Base-by-base conservation (phyloP, 1,140 invertebrate species). In the Drosophila leontia region DNA sequence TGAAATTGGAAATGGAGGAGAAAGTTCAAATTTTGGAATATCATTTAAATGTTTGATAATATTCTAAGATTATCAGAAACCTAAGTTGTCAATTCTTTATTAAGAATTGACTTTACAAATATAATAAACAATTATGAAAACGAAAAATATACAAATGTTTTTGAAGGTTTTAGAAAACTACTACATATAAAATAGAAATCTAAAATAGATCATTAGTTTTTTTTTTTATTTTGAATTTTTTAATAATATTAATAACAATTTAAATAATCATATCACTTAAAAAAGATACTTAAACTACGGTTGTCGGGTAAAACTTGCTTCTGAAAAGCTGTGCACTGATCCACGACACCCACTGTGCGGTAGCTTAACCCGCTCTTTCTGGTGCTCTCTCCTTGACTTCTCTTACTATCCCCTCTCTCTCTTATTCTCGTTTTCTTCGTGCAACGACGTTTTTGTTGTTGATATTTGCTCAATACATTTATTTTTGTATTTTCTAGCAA, bases 391-490 rank as follows among this genome's bases (percentile, higher is more conserved):
- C 59, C 39, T 19, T 42, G 34, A 53, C 48, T 41, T 56, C 63
- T 75, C 39, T 42, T 42, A 76, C 65, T 61, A 45, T 50, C 62
- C 37, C 50, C 39, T 50, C 19, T 63, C 29, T 48, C 35, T 63
- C 19, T 45, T 1, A 39, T 58, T 55, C 53, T 61, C 26, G n/a
- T 3, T 26, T 42, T 56, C 41, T 15, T 77, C 41, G 48, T 71
- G 41, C 42, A 32, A 58, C 55, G 29, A 32, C n/a, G 23, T 57
- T 59, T 32, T 42, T 47, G 45, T 50, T 79, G 63, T 83, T 87
- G 72, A 88, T 87, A 87, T 83, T 87, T 83, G 80, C 84, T 87
- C 84, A 87, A 87, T 83, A 87, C 64, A 88, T 87, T 86, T 84
- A 88, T 88, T 88, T 88, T 75, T 75, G 74, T 78, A 75, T 80